A percentile compares a stretch with the other conserved stretches of the same genome.
phyloP scores from a whole-genome alignment of 2,797 vertebrate species.

The Artibeus lituratus region DNA sequence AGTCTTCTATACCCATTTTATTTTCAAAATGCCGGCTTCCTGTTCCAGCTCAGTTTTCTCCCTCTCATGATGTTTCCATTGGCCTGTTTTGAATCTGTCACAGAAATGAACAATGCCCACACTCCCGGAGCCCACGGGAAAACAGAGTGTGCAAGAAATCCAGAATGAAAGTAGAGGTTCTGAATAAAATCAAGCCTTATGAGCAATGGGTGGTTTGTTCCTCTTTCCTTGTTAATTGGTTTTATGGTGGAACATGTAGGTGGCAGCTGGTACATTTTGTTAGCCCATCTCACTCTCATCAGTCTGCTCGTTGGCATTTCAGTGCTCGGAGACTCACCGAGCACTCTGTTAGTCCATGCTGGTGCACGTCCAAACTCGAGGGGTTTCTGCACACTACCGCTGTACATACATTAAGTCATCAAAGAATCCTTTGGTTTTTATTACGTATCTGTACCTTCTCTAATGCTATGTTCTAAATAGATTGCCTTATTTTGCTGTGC shows the following conservation, averaged over 20 bases:
- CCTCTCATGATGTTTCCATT: conserved; percentile 9
- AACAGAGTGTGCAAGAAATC: conserved; percentile 18
- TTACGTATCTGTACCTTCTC: neutral
- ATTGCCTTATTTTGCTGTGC: neutral
- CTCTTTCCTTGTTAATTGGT: neutral
- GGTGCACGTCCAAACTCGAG: neutral
- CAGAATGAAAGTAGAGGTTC: conserved; percentile 13
- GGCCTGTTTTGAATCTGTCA: conserved; percentile 19
- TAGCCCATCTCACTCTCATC: neutral
- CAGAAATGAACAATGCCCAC: neutral
- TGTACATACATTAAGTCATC: neutral
- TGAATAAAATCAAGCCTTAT: neutral
- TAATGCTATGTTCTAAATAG: neutral
- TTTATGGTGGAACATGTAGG: conserved; percentile 3
- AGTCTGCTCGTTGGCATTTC: neutral
- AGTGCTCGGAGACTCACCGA: neutral
- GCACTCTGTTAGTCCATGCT: neutral
- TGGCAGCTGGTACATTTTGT: neutral
- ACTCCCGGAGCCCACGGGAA: neutral
- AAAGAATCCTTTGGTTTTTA: neutral
- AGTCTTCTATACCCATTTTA: neutral
- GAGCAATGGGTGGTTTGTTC: neutral
- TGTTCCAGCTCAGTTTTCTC: neutral
- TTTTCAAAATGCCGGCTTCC: conserved; percentile 26
- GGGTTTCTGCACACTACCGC: neutral